Base-by-base conservation (phyloP, 2,113 vertebrate genomes). In the Pycnonotus jocosus region DNA sequence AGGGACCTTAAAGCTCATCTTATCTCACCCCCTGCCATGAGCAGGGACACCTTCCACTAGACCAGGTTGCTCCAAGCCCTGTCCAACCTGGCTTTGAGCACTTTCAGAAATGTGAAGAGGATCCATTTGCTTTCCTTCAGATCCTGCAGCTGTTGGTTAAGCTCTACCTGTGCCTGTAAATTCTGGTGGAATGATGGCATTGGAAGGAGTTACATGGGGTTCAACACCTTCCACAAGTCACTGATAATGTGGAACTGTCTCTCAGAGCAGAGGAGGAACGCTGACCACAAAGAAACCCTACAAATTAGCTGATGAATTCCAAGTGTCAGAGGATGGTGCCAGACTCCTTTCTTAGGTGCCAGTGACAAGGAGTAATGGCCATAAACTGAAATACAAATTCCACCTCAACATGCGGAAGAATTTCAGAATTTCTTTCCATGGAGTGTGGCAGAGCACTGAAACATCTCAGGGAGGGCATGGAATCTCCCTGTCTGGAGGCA, bases 171-270 rank as follows among this genome's bases (percentile, higher is more conserved):
- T 30, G 27, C 15, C 70, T 70, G 11, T 4, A 42, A 71, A 45
- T 35, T 45, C 24, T 18, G 38, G 53, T 27, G 21, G n/a, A 66
- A 60, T 0, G 0, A 18, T 1, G 2, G 53, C 66, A 53, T 15
- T 31, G 31, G 19, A 66, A 45, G 13, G 51, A 48, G 21, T 33
- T 24, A 40, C 10, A n/a, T 4, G 11, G 28, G 27, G 28, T 7
- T n/a, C 11, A 17, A 1, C 42, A 54, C 16, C 56, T 58, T 37
- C n/a, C 38, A 25, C 7, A 19, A 25, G 50, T 37, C 50, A 40
- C 6, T 2, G 40, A 20, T 10, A 16, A 14, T 0, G 0, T 5
- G 22, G 57, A 28, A 23, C 33, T 24, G 45, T 47, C 48, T 28
- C 24, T 3, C 19, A 11, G 65, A 42, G 57, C 42, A 64, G 35